A percentile compares a stretch with the other conserved stretches of the same genome.
Evolutionary conservation across 2,797 vertebrate species (phyloP).

Genomic region (Cyprinodon diabolis): DNA sequence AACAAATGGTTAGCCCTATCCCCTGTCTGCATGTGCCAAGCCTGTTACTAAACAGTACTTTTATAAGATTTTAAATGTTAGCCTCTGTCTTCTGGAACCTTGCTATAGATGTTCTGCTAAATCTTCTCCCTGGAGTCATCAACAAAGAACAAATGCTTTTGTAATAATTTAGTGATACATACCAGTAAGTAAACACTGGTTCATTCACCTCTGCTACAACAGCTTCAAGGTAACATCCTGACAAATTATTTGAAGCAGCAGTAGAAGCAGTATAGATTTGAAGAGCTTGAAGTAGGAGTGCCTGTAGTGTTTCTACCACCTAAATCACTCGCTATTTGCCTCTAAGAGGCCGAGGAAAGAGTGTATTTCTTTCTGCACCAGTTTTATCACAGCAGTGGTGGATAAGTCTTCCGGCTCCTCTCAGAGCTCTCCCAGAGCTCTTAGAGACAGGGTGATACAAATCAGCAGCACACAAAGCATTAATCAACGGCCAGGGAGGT

Average conservation of each 20-base stretch:
- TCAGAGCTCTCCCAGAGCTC: constrained; percentile 36
- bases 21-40: constrained; percentile 46
- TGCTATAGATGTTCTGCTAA: constrained; percentile 54
- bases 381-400: constrained; percentile 58
- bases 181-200: constrained; percentile 48
- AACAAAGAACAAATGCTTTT: constrained; percentile 60
- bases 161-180: constrained; percentile 68
- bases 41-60: constrained; percentile 58
- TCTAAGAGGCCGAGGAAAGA: constrained; percentile 35
- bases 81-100: constrained; percentile 62
- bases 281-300: constrained; percentile 40
- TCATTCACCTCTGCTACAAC: constrained; percentile 51
- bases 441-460: constrained; percentile 48
- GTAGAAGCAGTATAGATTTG: constrained; percentile 49
- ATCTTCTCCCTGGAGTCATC: constrained; percentile 44
- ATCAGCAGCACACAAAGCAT: constrained; percentile 69
- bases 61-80: constrained; percentile 61
- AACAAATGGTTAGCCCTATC: constrained; percentile 55
- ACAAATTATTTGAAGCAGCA: constrained; percentile 66
- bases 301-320: constrained; percentile 54
- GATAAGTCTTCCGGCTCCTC: constrained; percentile 41
- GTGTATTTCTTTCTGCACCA: constrained; percentile 32
- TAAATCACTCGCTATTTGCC: constrained; percentile 63
- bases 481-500: constrained; percentile 75
- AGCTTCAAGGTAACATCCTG: constrained; percentile 51